Conservation (phyloP, 2,797 vertebrate genomes). For the Diplodus sargus region DNA sequence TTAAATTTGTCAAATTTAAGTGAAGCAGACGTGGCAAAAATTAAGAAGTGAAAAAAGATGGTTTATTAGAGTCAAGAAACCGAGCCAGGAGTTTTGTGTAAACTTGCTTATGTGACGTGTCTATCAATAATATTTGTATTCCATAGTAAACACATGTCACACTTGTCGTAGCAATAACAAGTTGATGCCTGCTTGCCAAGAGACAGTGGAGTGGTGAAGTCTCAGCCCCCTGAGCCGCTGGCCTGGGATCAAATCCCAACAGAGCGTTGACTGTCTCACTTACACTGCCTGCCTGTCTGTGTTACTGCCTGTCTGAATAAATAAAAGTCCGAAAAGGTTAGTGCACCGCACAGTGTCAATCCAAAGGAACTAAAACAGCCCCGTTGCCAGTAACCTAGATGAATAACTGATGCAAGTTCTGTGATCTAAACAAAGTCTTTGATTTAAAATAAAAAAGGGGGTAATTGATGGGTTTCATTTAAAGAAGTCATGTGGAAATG, state of each 20-base stretch:
- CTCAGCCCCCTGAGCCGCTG: conserved; percentile 18
- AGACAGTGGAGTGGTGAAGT: conserved; percentile 28
- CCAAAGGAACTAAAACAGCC: conserved; percentile 5
- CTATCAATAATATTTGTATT: neutral
- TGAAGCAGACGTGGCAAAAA: neutral
- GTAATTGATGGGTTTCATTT: neutral
- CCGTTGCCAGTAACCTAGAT: neutral
- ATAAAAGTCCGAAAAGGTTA: conserved; percentile 23
- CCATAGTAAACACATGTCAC: neutral
- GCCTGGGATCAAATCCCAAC: conserved; percentile 37
- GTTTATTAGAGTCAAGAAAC: neutral
- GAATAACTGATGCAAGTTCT: conserved; percentile 11
- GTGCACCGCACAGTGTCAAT: conserved; percentile 14
- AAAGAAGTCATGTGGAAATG: neutral
- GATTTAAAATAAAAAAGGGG: neutral
- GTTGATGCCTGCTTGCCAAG: conserved; percentile 11
- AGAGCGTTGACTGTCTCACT: conserved; percentile 37
- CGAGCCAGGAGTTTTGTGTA: neutral
- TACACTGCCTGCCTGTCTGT: conserved; percentile 31
- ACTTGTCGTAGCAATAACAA: conserved; percentile 18
- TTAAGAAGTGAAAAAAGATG: neutral
- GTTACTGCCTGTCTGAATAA: conserved; percentile 42
- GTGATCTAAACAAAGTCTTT: conserved; percentile 4
- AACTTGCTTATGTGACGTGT: neutral
- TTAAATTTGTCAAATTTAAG: neutral